Percentiles rank a stretch among this genome's conserved stretches.
phyloP scores from a whole-genome alignment of 2,113 vertebrate genomes.

The Zootoca vivipara region DNA sequence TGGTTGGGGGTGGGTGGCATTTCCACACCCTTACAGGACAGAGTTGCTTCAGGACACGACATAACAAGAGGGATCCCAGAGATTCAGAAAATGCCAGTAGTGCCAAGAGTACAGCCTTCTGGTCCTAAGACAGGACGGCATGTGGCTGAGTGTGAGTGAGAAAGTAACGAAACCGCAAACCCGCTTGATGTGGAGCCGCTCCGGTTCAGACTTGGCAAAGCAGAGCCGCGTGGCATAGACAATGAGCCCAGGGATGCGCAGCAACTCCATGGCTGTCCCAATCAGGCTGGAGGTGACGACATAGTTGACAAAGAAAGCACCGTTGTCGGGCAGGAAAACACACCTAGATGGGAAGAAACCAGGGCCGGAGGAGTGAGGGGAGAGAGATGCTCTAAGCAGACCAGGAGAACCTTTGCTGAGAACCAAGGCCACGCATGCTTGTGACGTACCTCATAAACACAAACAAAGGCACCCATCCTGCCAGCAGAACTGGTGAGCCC shows the following conservation, averaged over 20 bases:
- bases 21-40: neutral
- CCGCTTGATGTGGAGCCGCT: slow-evolving; percentile 90
- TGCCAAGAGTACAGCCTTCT: neutral
- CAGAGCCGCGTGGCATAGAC: slow-evolving; percentile 88
- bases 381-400: rapidly evolving
- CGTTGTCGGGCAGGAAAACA: slow-evolving; percentile 96
- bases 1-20: too few species aligned
- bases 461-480: neutral
- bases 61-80: neutral
- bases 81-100: neutral
- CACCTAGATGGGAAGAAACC: slow-evolving; percentile 76
- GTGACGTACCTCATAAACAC: neutral
- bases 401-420: rapidly evolving
- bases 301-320: slow-evolving; percentile 96
- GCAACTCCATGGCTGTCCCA: slow-evolving; percentile 90
- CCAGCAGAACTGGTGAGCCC: neutral
- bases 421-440: neutral
- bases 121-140: neutral
- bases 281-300: slow-evolving; percentile 92
- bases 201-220: slow-evolving; percentile 91
- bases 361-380: neutral
- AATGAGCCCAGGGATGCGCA: slow-evolving; percentile 87
- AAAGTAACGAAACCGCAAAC: slow-evolving; percentile 68
- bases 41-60: neutral
- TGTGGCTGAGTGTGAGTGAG: rapidly evolving